These are phyloP conservation scores for Hippopotamus amphibius DNA, from an alignment of 2,113 vertebrate genomes.

Conservation along the genomic window DNA sequence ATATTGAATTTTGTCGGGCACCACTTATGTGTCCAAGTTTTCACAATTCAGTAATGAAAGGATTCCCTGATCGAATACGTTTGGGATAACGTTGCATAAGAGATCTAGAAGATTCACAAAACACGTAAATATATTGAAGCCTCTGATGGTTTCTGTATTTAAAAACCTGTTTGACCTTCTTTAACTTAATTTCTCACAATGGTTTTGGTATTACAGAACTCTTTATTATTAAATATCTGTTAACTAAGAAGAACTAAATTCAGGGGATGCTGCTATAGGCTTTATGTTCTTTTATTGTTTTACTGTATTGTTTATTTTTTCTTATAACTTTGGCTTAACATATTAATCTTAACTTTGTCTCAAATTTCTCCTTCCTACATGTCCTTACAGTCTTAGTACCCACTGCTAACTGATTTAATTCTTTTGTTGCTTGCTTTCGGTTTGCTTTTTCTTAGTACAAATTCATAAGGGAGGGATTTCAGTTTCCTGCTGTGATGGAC, in stretches of 20 bases:
- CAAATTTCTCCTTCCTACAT: background rate
- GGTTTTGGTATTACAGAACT: background rate
- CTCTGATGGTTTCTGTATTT: background rate
- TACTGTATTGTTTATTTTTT: background rate
- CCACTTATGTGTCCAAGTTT: background rate
- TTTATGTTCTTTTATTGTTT: background rate
- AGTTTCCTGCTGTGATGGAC: background rate
- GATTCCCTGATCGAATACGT: background rate
- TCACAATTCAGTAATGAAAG: background rate
- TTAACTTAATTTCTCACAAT: background rate
- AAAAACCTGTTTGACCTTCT: background rate
- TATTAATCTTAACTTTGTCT: background rate
- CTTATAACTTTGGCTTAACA: background rate
- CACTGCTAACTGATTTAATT: background rate
- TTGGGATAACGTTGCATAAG: background rate
- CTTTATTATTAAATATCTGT: background rate
- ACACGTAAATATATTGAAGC: background rate
- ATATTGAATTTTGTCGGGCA: background rate
- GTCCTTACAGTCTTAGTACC: background rate
- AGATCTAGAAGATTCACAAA: background rate
- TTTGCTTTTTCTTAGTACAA: background rate
- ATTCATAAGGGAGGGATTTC: background rate
- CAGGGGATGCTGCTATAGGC: background rate
- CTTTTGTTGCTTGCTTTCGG: background rate
- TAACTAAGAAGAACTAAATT: background rate